Evolutionary conservation across 2,888 invertebrate species (phyloP).

Genomic region (Lepidochrysops patricia): DNA sequence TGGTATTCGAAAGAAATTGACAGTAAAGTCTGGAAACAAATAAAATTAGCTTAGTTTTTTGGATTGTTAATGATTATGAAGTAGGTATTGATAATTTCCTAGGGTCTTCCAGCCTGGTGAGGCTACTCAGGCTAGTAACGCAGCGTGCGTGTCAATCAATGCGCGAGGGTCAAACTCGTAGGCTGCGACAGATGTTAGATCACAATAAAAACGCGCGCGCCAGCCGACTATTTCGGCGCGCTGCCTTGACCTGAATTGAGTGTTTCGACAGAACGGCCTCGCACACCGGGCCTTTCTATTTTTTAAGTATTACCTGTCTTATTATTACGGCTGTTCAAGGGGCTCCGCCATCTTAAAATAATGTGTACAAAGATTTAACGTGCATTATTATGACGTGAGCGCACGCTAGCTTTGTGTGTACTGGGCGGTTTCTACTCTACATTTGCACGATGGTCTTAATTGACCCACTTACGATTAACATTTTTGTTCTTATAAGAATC

Average conservation of each 20-base stretch:
- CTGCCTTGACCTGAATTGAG: slow-evolving; percentile 72
- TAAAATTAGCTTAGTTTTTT: background rate
- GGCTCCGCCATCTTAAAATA: slow-evolving; percentile 61
- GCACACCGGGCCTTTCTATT: slow-evolving; percentile 74
- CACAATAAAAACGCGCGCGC: slow-evolving; percentile 71
- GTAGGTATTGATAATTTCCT: background rate
- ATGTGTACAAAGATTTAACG: slow-evolving; percentile 45
- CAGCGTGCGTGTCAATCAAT: slow-evolving; percentile 17
- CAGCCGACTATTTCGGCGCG: slow-evolving; percentile 71
- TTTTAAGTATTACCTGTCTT: slow-evolving; percentile 74
- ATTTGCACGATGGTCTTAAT: background rate
- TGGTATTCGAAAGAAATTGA: background rate
- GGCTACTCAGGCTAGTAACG: slow-evolving; percentile 17
- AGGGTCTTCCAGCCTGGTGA: background rate
- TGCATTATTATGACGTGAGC: slow-evolving; percentile 16
- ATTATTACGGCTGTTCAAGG: slow-evolving; percentile 69
- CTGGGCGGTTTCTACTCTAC: background rate
- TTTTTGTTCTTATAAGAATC: slow-evolving; percentile 24
- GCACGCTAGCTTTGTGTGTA: background rate
- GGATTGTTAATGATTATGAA: background rate
- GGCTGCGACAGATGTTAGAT: slow-evolving; percentile 68
- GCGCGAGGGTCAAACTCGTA: slow-evolving; percentile 34
- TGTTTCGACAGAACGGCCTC: slow-evolving; percentile 73
- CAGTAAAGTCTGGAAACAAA: background rate
- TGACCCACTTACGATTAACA: background rate